A percentile compares a stretch with the other conserved stretches of the same genome.
phyloP scores from a whole-genome alignment of 2,113 vertebrate species.

The Zosterops borbonicus region DNA sequence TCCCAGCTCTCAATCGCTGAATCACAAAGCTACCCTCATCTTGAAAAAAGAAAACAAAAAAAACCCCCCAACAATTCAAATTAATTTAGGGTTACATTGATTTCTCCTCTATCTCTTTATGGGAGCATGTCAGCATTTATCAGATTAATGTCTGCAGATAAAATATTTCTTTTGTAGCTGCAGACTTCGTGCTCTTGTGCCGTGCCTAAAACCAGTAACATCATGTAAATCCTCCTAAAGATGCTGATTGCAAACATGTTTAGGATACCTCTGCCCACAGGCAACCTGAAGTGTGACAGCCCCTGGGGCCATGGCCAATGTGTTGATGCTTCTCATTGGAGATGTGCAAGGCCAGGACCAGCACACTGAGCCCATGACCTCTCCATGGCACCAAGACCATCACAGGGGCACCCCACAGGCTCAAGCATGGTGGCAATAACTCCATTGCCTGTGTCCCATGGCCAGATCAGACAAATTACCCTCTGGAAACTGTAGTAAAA shows the following conservation, averaged over 20 bases:
- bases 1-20: not conserved
- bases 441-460: not conserved
- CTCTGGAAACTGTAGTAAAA: not conserved
- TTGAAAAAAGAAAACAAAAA: not conserved
- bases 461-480: not conserved
- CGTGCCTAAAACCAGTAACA: not conserved
- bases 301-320: not conserved
- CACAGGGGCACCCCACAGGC: rapidly evolving
- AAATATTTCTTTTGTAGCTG: not conserved
- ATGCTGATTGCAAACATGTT: not conserved
- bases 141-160: not conserved
- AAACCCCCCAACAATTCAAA: not conserved
- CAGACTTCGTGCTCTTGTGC: not conserved
- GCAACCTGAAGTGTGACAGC: not conserved
- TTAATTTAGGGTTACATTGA: slow-evolving; percentile 1
- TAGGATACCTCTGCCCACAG: not conserved
- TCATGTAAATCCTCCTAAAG: not conserved
- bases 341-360: rapidly evolving
- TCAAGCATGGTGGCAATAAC: not conserved
- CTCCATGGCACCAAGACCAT: not conserved
- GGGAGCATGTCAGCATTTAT: not conserved
- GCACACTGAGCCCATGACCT: rapidly evolving
- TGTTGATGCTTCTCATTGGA: not conserved
- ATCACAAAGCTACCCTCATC: not conserved
- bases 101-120: not conserved